Evolutionary conservation across 53 echinoderm and acorn worm species (phyloP).

Genomic region (Hippasteria phrygiana): DNA sequence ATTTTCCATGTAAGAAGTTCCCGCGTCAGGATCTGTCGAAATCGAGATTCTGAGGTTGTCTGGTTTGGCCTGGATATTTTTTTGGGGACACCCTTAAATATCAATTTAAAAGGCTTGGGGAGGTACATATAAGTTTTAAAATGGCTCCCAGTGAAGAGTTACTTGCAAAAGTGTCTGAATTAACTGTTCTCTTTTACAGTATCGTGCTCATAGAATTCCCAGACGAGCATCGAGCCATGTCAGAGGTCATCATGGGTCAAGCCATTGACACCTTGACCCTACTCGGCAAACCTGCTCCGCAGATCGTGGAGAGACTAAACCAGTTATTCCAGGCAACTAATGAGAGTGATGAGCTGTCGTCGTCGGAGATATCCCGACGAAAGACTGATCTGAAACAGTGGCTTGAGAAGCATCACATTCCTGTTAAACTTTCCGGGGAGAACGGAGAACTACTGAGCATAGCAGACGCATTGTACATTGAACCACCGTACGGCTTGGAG

Average conservation of each 20-base stretch:
- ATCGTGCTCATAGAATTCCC: slow-evolving; percentile 58
- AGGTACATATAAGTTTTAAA: no score
- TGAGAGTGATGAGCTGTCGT: neutral
- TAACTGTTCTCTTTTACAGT: slow-evolving; percentile 32
- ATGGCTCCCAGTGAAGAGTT: no score
- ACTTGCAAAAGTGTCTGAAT: no score
- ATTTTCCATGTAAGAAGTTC: no score
- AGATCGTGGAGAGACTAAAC: slow-evolving; percentile 43
- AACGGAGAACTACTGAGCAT: slow-evolving; percentile 74
- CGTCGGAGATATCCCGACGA: slow-evolving; percentile 42
- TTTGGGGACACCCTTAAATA: no score
- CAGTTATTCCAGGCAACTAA: slow-evolving; percentile 39
- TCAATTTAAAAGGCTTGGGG: no score
- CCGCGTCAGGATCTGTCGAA: no score
- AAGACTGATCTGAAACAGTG: slow-evolving; percentile 79
- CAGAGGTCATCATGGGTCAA: slow-evolving; percentile 77
- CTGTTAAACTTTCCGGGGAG: slow-evolving; percentile 75
- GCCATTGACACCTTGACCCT: slow-evolving; percentile 67
- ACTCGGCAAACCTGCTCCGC: slow-evolving; percentile 21
- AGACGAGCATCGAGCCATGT: neutral
- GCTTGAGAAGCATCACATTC: slow-evolving; percentile 88
- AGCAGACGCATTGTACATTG: slow-evolving; percentile 86
- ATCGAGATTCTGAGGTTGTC: no score
- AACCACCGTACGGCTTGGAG: slow-evolving; percentile 86
- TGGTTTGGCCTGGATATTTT: no score